Conservation (phyloP, 2,113 vertebrate species). For the Erinaceus europaeus region DNA sequence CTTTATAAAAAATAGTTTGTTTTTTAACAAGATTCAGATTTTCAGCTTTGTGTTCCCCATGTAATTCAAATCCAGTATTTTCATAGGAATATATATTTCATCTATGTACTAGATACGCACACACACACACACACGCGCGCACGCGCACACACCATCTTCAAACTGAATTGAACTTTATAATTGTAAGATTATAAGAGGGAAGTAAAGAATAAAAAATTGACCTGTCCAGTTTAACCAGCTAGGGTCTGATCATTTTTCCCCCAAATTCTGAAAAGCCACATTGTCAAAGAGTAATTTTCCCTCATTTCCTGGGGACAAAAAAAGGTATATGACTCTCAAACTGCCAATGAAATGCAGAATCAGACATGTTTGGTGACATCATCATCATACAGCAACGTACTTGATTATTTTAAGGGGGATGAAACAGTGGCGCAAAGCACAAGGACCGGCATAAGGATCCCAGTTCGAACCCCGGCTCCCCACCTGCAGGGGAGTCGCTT, state of each 20-base stretch:
- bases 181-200: not conserved
- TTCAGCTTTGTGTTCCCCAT: not conserved
- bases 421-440: too few species aligned
- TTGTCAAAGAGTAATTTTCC: slow-evolving; percentile 76
- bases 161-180: slow-evolving; percentile 12
- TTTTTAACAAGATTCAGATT: slow-evolving; percentile 24
- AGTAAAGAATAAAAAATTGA: slow-evolving; percentile 58
- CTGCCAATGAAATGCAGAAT: not conserved
- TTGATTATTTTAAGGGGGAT: not conserved
- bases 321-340: slow-evolving; percentile 52
- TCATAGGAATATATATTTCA: slow-evolving; percentile 42
- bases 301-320: slow-evolving; percentile 63
- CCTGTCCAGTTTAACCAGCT: slow-evolving; percentile 33
- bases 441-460: too few species aligned
- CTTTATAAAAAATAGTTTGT: not conserved
- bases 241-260: slow-evolving; percentile 39
- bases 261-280: slow-evolving; percentile 67
- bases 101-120: not conserved
- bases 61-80: slow-evolving; percentile 39
- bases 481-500: too few species aligned
- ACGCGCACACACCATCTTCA: not conserved
- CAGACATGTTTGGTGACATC: not conserved
- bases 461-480: too few species aligned
- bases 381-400: not conserved
- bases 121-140: not conserved